phyloP scores from a whole-genome alignment of 1,140 invertebrate species.

The Scaptodrosophila lebanonensis region DNA sequence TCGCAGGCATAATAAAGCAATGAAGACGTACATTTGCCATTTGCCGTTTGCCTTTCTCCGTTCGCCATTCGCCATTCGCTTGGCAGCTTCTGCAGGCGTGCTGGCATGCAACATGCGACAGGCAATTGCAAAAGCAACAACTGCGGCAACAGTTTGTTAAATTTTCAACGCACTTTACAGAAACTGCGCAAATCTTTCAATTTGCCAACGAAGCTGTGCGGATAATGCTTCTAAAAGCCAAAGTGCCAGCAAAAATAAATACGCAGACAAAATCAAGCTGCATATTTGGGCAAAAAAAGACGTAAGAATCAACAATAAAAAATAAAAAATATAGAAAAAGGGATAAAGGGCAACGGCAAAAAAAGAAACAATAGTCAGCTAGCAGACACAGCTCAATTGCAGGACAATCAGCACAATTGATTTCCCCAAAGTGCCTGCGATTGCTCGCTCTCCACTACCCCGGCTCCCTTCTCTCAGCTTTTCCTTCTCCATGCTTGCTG shows the following conservation, averaged over 20 bases:
- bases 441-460: slow-evolving; percentile 13
- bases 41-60: slow-evolving; percentile 20
- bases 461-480: slow-evolving; percentile 23
- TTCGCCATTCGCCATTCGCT: background rate
- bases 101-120: background rate
- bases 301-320: too few relatives aligned
- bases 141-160: slow-evolving; percentile 59
- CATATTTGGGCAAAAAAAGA: too few relatives aligned
- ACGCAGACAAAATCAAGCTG: slow-evolving; percentile 39
- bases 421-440: slow-evolving; percentile 67
- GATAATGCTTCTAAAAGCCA: slow-evolving; percentile 45
- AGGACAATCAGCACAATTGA: slow-evolving; percentile 75
- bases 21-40: background rate
- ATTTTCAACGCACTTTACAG: slow-evolving; percentile 9
- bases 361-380: background rate
- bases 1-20: slow-evolving; percentile 26
- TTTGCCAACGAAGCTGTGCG: slow-evolving; percentile 40
- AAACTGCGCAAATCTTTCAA: slow-evolving; percentile 55
- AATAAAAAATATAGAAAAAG: background rate
- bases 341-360: background rate
- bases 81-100: slow-evolving; percentile 10
- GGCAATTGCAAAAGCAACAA: background rate
- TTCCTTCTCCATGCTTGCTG: too few relatives aligned
- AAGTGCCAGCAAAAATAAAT: slow-evolving; percentile 55
- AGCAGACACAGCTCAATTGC: slow-evolving; percentile 62